Base-by-base conservation (phyloP, 2,113 vertebrate species). In the Scopus umbretta region DNA sequence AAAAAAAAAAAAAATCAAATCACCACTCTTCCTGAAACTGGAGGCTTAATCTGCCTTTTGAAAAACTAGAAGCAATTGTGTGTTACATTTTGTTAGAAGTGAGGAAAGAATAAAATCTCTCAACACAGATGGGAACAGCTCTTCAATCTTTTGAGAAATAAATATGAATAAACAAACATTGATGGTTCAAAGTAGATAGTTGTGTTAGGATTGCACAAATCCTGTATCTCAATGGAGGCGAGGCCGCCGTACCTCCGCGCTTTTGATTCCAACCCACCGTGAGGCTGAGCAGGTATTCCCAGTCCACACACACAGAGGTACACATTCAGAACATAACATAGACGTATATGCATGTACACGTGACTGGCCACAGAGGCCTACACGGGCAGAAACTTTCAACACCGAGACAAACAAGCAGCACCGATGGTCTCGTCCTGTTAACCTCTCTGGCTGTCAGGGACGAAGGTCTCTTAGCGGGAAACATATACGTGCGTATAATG, bases 301-400 rank as follows among this genome's bases (percentile, higher is more conserved):
- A 59, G 34, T 32, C 20, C 15, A 1, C 18, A 3, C 19, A 2
- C 3, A 3, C 4, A 13, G 29, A 53, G 23, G 10, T 52, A 16
- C 6, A 9, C 2, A 1, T 7, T 5, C 10, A n/a, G 8, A n/a
- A 3, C 7, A 4, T 16, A 45, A 45, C 7, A 34, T 49, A 53
- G 74, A 43, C 2, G 3, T 7, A 19, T 30, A 1, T 3, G 5
- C 6, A 4, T 30, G 14, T 45, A 43, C 4, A 27, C 7, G 1
- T 15, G 2, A 13, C 11, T 66, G n/a, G 7, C 21, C 32, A 10
- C 14, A 5, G 13, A 45, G 11, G 7, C 14, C 9, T 36, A 8
- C 16, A 13, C 21, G 15, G 18, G 18, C 34, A 45, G 29, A 58
- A 86, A 16, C 25, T n/a, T 27, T 85, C 56, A 30, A 40, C 7